Percentiles rank a stretch among this genome's conserved stretches.
Evolutionary conservation across 2,888 invertebrate species (phyloP).

Genomic region (Aleiodes alternator): DNA sequence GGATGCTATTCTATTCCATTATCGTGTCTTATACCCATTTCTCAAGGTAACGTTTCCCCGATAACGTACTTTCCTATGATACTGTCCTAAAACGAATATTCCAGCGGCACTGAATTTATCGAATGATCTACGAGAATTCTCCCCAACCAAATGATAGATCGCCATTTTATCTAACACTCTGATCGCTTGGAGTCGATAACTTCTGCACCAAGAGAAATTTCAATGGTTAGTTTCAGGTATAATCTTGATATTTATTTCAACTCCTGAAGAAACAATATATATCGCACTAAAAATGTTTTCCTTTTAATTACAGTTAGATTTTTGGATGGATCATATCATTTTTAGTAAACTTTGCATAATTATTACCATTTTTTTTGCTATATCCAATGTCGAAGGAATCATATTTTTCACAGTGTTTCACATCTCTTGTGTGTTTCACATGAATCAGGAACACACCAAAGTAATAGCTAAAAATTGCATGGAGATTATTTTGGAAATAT

Average conservation of each 20-base stretch:
- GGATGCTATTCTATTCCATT: constrained; percentile 32
- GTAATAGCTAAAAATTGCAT: too few relatives aligned
- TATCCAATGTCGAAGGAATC: too few relatives aligned
- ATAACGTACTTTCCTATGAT: constrained; percentile 34
- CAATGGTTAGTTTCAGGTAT: background rate
- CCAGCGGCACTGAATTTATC: constrained; percentile 55
- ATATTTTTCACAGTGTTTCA: too few relatives aligned
- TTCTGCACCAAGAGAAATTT: background rate
- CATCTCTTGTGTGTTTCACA: too few relatives aligned
- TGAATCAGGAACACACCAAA: too few relatives aligned
- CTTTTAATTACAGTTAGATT: too few relatives aligned
- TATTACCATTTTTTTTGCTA: too few relatives aligned
- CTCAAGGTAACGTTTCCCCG: constrained; percentile 20
- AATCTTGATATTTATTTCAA: background rate
- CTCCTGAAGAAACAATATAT: too few relatives aligned
- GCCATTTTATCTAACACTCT: constrained; percentile 47
- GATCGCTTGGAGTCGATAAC: constrained; percentile 7
- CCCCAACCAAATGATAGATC: constrained; percentile 57
- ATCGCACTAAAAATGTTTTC: too few relatives aligned
- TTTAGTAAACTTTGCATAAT: too few relatives aligned
- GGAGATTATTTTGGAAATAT: too few relatives aligned
- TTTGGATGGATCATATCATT: too few relatives aligned
- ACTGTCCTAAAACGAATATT: constrained; percentile 40
- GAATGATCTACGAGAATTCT: constrained; percentile 45
- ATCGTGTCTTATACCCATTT: constrained; percentile 38